Evolutionary conservation across 1,140 invertebrate species (phyloP).

Genomic region (silkworm (Bombyx mori)): DNA sequence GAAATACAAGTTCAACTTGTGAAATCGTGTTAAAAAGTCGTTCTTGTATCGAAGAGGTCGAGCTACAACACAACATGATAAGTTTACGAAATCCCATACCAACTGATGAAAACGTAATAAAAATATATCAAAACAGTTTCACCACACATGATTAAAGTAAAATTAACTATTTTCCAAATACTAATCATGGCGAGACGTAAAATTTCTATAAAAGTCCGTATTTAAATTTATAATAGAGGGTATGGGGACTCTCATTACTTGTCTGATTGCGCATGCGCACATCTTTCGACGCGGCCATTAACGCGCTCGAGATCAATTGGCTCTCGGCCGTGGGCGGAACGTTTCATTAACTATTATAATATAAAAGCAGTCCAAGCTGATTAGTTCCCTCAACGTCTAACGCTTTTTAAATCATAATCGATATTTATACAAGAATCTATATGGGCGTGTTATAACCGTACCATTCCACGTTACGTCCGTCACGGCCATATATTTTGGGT

Average conservation of each 20-base stretch:
- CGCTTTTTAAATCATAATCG: conserved; percentile 24
- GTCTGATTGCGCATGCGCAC: conserved; percentile 29
- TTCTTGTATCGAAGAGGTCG: too few species aligned
- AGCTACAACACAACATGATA: too few species aligned
- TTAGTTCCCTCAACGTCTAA: conserved; percentile 40
- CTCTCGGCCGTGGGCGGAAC: conserved; percentile 49
- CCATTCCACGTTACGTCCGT: conserved; percentile 5
- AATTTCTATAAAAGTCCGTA: conserved; percentile 26
- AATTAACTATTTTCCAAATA: conserved; percentile 11
- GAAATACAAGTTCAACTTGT: too few species aligned
- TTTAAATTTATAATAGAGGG: conserved; percentile 39
- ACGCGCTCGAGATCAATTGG: conserved; percentile 49
- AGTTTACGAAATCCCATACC: too few species aligned
- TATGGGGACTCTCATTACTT: conserved; percentile 25
- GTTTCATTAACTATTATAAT: conserved; percentile 63
- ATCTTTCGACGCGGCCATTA: conserved; percentile 49
- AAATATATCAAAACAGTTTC: too few species aligned
- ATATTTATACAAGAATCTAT: conserved; percentile 26
- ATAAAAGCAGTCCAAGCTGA: conserved; percentile 52
- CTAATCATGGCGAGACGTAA: conserved; percentile 21
- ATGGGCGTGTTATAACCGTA: conserved; percentile 12
- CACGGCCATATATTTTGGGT: conserved; percentile 19
- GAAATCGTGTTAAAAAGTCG: too few species aligned
- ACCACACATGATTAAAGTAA: too few species aligned
- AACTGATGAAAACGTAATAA: too few species aligned